Evolutionary conservation across 2,113 vertebrate species (phyloP), one percentile per base, ranked within the genome.

Genomic region (Dipodomys spectabilis): DNA sequence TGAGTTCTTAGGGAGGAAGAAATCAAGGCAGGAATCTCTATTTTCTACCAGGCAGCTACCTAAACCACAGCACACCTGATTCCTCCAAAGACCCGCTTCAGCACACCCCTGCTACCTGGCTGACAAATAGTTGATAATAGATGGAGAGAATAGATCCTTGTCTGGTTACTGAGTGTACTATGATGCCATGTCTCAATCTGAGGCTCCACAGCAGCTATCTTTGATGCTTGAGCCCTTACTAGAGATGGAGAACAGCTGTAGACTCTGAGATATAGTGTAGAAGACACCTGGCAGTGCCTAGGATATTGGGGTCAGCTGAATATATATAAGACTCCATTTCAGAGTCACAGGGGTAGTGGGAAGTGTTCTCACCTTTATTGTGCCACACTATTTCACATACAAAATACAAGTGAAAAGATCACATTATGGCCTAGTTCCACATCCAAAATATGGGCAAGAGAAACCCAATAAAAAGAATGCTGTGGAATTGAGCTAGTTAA

Each of bases 401-500:
- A 27, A 73, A 69, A 49, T 15, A 32, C 57, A 93, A 65, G 12
- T 68, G 15, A n/a, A 20, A 86, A 81, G 28, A 18, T 85, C 22
- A 82, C 49, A 49, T 49, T 49, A 49, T 12, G 12, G 49, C 49
- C 32, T 30, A 6, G 32, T 39, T 64, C 49, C 7, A 68, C 20
- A 45, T n/a, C 57, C 1, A 23, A 86, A 92, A 83, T 35, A 30
- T 6, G 18, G 20, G 35, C 7, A 6, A 49, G 49, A 9, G 68
- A 39, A 60, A 15, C 22, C 49, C 69, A 39, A 80, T 30, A 62
- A 53, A 88, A 60, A 28, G 57, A 67, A 60, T 65, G 23, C 27
- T 90, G n/a, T 71, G 45, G 81, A 68, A 62, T 67, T 74, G 65
- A 32, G 11, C 30, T 88, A 65, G 78, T 93, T 92, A 91, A 93